phyloP scores from a whole-genome alignment of 92 coral and sea anemone species.

The Galaxea fascicularis region DNA sequence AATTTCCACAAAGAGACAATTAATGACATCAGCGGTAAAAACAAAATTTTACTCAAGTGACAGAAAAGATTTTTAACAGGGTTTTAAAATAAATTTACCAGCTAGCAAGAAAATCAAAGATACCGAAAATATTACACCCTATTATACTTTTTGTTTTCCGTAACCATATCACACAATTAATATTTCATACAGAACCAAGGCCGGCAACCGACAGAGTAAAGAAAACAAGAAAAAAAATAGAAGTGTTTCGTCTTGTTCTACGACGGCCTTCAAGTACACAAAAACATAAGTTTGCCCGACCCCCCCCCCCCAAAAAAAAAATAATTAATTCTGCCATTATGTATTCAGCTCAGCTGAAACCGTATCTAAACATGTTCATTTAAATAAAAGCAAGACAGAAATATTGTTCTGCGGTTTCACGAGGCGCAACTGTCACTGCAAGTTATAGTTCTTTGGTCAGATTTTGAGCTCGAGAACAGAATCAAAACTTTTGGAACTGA shows the following conservation, averaged over 20 bases:
- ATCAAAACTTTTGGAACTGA: not conserved
- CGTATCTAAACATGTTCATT: not conserved
- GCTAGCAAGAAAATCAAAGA: not conserved
- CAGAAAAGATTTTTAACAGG: not conserved
- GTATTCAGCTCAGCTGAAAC: not conserved
- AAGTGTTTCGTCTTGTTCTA: too few relatives aligned
- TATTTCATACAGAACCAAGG: not conserved
- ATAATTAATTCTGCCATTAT: not conserved
- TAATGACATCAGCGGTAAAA: not conserved
- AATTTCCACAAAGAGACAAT: not conserved
- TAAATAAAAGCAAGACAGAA: constrained; percentile 36
- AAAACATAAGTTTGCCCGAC: not conserved
- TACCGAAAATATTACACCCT: not conserved
- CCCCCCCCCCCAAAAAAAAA: not conserved
- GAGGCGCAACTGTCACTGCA: not conserved
- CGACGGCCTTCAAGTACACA: too few relatives aligned
- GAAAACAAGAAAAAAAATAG: too few relatives aligned
- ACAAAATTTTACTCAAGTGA: not conserved
- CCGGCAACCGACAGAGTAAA: not conserved
- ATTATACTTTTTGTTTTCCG: not conserved
- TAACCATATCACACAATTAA: not conserved
- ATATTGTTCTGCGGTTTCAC: constrained; percentile 3
- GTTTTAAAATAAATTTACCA: not conserved
- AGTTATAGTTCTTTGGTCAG: not conserved
- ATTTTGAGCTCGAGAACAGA: not conserved